Evolutionary conservation across 64 coral and sea anemone species (phyloP).

Genomic region (Montipora capricornis): DNA sequence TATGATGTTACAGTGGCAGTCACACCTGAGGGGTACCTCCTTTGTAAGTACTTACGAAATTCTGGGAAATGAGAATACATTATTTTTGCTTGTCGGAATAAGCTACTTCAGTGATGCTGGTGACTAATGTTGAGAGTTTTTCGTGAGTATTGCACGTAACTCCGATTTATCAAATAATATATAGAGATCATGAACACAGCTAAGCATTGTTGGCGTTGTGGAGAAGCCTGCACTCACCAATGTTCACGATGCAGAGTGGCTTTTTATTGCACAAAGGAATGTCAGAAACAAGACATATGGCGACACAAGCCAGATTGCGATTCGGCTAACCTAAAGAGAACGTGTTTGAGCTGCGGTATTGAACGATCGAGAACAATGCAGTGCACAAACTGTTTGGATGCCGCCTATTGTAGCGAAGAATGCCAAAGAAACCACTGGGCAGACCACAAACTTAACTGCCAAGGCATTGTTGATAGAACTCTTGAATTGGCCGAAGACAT

Average conservation of each 20-base stretch:
- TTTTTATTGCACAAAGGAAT: conserved; percentile 36
- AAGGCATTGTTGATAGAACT: neutral
- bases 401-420: conserved; percentile 37
- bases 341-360: conserved; percentile 14
- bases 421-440: conserved; percentile 53
- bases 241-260: conserved; percentile 48
- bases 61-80: too few relatives aligned
- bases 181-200: conserved; percentile 14
- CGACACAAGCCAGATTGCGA: conserved; percentile 58
- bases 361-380: conserved; percentile 15
- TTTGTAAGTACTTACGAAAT: too few relatives aligned
- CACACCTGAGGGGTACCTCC: too few relatives aligned
- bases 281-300: conserved; percentile 63
- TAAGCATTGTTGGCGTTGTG: conserved; percentile 27
- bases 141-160: too few relatives aligned
- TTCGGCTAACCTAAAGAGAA: conserved; percentile 17
- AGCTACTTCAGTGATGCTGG: too few relatives aligned
- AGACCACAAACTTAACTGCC: conserved; percentile 18
- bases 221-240: neutral
- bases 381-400: conserved; percentile 47
- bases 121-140: too few relatives aligned
- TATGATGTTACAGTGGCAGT: too few relatives aligned
- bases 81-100: too few relatives aligned
- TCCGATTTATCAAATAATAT: neutral
- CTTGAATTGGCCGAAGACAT: neutral